Evolutionary conservation across 2,888 invertebrate genomes (phyloP).

Genomic region (Callosobruchus maculatus): DNA sequence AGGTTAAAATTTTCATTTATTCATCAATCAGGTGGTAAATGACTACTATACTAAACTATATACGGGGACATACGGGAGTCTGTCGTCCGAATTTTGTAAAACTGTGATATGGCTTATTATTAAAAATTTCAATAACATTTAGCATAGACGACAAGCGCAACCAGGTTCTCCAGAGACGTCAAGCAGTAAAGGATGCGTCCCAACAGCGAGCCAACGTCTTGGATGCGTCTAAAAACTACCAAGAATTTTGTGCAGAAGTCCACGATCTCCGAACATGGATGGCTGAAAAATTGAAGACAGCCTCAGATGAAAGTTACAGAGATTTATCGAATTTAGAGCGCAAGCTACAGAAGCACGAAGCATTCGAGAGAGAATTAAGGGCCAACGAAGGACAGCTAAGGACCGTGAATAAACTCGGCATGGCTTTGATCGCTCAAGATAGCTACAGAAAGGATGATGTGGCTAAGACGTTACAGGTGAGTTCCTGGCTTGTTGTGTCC

Average conservation of each 20-base stretch:
- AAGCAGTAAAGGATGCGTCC: slow-evolving; percentile 70
- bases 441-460: slow-evolving; percentile 72
- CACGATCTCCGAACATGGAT: slow-evolving; percentile 90
- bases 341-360: slow-evolving; percentile 93
- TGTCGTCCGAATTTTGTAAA: too few relatives aligned
- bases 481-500: too few relatives aligned
- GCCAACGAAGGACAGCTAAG: slow-evolving; percentile 92
- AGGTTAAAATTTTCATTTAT: too few relatives aligned
- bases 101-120: too few relatives aligned
- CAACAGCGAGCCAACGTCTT: slow-evolving; percentile 71
- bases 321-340: slow-evolving; percentile 86
- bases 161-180: slow-evolving; percentile 71
- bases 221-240: slow-evolving; percentile 82
- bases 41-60: too few relatives aligned
- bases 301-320: slow-evolving; percentile 88
- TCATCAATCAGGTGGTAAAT: too few relatives aligned
- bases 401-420: slow-evolving; percentile 78
- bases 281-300: slow-evolving; percentile 85
- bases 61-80: too few relatives aligned
- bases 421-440: slow-evolving; percentile 67
- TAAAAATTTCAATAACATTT: too few relatives aligned
- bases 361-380: slow-evolving; percentile 90
- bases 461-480: slow-evolving; percentile 54
- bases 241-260: slow-evolving; percentile 89
- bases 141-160: slow-evolving; percentile 70